Percentiles rank a stretch among this genome's conserved stretches.
Evolutionary conservation across 2,797 vertebrate species (phyloP).

Genomic region (Lithobates sylvaticus): DNA sequence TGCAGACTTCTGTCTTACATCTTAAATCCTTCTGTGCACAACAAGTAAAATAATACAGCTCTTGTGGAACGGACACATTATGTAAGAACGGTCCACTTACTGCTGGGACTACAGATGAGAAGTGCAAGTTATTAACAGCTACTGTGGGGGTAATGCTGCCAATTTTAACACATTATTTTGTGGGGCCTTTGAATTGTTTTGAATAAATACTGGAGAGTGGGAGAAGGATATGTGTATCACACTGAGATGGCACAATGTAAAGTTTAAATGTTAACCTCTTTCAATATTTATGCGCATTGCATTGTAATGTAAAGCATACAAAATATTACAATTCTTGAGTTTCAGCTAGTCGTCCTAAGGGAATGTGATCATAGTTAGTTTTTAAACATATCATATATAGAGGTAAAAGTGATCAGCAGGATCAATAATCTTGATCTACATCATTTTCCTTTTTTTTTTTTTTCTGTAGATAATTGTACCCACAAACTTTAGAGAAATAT

Average conservation of each 20-base stretch:
- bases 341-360: too few relatives aligned
- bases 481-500: too few relatives aligned
- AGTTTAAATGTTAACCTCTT: neutral
- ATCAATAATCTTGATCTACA: too few relatives aligned
- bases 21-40: slow-evolving; percentile 43
- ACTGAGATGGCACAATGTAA: neutral
- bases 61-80: slow-evolving; percentile 26
- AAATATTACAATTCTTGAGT: neutral
- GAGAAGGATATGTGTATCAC: neutral
- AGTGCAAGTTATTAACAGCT: slow-evolving; percentile 43
- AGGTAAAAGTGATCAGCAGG: too few relatives aligned
- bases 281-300: neutral
- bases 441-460: too few relatives aligned
- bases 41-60: slow-evolving; percentile 21
- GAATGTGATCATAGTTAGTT: too few relatives aligned
- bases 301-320: neutral
- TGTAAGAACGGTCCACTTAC: slow-evolving; percentile 27
- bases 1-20: slow-evolving; percentile 30
- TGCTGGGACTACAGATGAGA: slow-evolving; percentile 20
- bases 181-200: slow-evolving; percentile 21
- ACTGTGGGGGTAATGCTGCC: slow-evolving; percentile 20
- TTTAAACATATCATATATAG: too few relatives aligned
- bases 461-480: too few relatives aligned
- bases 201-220: neutral
- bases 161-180: slow-evolving; percentile 32